Evolutionary conservation across 2,113 vertebrate genomes (phyloP), one percentile per base, ranked within the genome.

Genomic region (Lagenorhynchus albirostris): DNA sequence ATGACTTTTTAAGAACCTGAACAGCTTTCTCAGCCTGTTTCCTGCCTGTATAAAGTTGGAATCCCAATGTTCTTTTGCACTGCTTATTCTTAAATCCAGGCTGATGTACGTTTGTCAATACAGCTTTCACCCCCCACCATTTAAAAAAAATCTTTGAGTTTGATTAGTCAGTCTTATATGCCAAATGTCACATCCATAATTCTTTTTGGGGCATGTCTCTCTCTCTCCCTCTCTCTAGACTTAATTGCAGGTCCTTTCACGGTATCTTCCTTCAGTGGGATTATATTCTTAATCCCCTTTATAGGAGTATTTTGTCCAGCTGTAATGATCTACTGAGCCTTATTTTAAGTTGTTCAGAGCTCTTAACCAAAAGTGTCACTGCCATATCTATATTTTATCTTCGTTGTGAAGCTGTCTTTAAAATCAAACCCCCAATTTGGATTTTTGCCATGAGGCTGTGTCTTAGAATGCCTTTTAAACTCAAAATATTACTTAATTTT

Each of bases 401-500:
- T 86, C 86, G 17, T 10, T 83, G 33, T 89, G 33, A 95, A 23
- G 41, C 41, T 88, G 12, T 96, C 38, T 74, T 89, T 94, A 76
- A 85, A 85, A 89, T 8, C 6, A 91, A 92, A 50, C 1, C 18
- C 23, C 5, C 7, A 26, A 31, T 83, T 33, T 38, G 2, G 14
- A 50, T 93, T 82, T 82, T 80, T 60, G 11, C 17, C 41, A 68
- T 68, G 47, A 92, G 33, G 9, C 17, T 71, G 26, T 93, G 17
- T 67, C 63, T 68, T 89, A 84, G 23, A 90, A 89, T 5, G 17
- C 3, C 31, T 67, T 76, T 84, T 50, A 80, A 73, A 73, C 5
- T 74, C 31, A 95, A 91, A 91, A 84, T 84, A 73, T 67, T 55
- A 67, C 14, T 84, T 58, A 60, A 53, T 91, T 82, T 95, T 91